Evolutionary conservation across 2,797 vertebrate genomes (phyloP).

Genomic region (Parauchenoglanis punctatus): DNA sequence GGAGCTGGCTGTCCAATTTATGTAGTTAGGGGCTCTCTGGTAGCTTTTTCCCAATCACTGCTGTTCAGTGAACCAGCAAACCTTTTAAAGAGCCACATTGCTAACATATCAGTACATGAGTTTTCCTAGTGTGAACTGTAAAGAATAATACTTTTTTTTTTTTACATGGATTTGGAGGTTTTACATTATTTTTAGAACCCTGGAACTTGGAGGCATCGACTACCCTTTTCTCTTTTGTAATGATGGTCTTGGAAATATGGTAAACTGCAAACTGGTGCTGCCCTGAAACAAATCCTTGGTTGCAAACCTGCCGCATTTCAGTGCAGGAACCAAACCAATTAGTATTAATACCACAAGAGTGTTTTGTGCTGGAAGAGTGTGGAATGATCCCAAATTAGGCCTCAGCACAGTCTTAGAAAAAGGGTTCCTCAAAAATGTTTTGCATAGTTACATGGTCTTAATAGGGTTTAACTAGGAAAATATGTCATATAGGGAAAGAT

Average conservation of each 20-base stretch:
- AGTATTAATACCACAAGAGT: neutral
- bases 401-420: neutral
- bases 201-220: neutral
- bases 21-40: neutral
- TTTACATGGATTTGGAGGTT: too few species aligned
- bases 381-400: neutral
- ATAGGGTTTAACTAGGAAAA: neutral
- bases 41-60: constrained; percentile 7
- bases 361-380: neutral
- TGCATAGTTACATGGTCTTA: neutral
- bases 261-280: neutral
- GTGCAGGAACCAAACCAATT: neutral
- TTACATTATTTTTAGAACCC: too few species aligned
- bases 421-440: neutral
- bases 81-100: neutral
- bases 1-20: constrained; percentile 3
- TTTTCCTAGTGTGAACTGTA: neutral
- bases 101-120: neutral
- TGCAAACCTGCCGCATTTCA: neutral
- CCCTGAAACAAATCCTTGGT: neutral
- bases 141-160: too few species aligned
- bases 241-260: neutral
- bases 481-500: neutral
- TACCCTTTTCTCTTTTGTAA: neutral
- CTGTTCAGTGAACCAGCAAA: constrained; percentile 7